Base-by-base conservation (phyloP, 2,113 vertebrate genomes). In the Alethe castanea region DNA sequence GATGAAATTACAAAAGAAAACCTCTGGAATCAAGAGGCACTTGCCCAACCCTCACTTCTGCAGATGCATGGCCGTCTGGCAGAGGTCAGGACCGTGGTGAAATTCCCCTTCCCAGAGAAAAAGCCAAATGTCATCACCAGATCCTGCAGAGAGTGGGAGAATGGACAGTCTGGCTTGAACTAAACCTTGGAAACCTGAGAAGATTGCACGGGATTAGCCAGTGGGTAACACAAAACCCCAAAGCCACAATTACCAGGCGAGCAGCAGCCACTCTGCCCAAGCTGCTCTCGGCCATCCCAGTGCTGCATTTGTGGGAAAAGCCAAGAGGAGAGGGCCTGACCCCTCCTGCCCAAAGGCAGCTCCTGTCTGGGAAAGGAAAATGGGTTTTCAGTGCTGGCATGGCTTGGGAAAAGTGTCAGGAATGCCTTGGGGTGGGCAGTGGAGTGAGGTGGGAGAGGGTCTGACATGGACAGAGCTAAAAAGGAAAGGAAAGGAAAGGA, bases 201-300 rank as follows among this genome's bases (percentile, higher is more conserved):
- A 45, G 82, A 64, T 42, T 66, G 52, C 86, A n/a, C 4, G 31
- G 95, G 90, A 96, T 96, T 96, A 97, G 92, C 48, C 90, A 24
- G 79, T 1, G 92, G 61, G 95, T 84, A 96, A 96, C 80, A 92
- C 65, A 96, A 96, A 96, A 94, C 95, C 95, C 80, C 12, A 95
- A 96, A 96, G 93, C 93, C 88, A 81, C 95, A 90, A 81, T 86
- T 57, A 78, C n/a, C 80, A 57, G 82, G 29, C 69, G 10, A 71
- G 81, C 86, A 77, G 87, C 93, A 74, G 93, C 90, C 86, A 19
- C 82, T 19, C 44, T 83, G 82, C 72, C 94, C 93, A 56, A 52
- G 87, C 70, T 52, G 83, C 82, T 94, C 69, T 67, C 90, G 92
- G 88, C 79, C 90, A 70, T 56, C 85, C 90, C 96, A 91, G 90